These are phyloP conservation scores for Pseudomyrmex pallidus DNA, from an alignment of 1,140 invertebrate genomes.

Conservation along the genomic window DNA sequence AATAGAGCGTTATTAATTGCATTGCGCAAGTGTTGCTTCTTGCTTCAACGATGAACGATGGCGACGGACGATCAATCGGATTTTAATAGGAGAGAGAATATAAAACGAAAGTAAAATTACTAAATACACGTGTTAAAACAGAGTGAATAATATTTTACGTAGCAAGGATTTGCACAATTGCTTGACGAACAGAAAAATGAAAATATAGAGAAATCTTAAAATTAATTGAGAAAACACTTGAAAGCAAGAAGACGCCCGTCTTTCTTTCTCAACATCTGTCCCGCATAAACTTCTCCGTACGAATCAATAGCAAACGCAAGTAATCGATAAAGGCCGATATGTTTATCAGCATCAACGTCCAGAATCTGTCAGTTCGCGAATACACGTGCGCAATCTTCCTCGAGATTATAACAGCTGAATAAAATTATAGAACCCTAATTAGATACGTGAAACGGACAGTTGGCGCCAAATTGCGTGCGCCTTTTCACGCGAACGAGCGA, in stretches of 20 bases:
- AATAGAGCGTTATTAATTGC: constrained; percentile 29
- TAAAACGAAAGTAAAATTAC: neutral
- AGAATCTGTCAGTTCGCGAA: constrained; percentile 2
- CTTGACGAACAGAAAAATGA: no score
- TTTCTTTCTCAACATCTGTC: neutral
- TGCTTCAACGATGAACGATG: neutral
- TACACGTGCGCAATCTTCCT: constrained; percentile 3
- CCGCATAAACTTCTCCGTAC: neutral
- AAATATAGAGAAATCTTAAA: no score
- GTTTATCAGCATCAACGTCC: constrained; percentile 40
- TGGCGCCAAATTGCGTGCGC: constrained; percentile 54
- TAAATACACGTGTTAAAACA: neutral
- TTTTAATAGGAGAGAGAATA: neutral
- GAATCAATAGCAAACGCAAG: constrained; percentile 2
- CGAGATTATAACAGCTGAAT: constrained; percentile 44
- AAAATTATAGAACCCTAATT: constrained; percentile 51
- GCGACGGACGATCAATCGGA: neutral
- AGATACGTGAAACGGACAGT: constrained; percentile 36
- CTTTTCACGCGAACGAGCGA: constrained; percentile 50
- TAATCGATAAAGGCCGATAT: constrained; percentile 44
- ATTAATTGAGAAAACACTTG: no score
- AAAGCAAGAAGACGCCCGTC: no score
- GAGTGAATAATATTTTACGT: no score
- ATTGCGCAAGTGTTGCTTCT: constrained; percentile 30
- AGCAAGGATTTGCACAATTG: no score